These are phyloP conservation scores for Chaetophractus vellerosus DNA, from an alignment of 2,797 vertebrate genomes.

Conservation along the genomic window DNA sequence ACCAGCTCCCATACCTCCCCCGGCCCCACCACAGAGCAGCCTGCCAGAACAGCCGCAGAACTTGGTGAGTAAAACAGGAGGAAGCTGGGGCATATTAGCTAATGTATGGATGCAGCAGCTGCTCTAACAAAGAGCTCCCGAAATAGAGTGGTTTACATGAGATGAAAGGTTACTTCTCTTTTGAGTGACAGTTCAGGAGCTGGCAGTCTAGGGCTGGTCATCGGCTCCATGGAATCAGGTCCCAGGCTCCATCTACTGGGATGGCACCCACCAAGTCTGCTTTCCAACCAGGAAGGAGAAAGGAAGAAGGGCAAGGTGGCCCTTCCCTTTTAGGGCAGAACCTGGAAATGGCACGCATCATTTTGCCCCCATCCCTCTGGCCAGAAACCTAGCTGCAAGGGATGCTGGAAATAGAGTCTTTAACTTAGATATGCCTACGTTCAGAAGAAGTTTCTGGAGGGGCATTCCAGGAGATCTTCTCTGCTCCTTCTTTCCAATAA, in stretches of 20 bases:
- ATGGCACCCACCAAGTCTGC: neutral
- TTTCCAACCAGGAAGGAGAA: neutral
- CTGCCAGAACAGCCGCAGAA: constrained; percentile 70
- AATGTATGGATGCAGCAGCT: neutral
- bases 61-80: constrained; percentile 71
- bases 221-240: neutral
- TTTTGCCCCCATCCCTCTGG: neutral
- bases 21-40: constrained; percentile 58
- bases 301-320: neutral
- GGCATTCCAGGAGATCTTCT: neutral
- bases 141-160: neutral
- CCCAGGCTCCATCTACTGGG: neutral
- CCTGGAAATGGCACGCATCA: neutral
- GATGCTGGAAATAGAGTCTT: constrained; percentile 66
- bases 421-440: neutral
- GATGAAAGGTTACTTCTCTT: neutral
- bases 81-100: rapidly evolving
- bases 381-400: neutral
- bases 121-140: neutral
- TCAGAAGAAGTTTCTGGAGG: neutral
- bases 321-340: neutral
- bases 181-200: neutral
- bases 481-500: neutral
- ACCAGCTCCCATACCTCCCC: constrained; percentile 67
- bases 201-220: neutral